These are phyloP conservation scores for Hydrophis major DNA, from an alignment of 2,797 vertebrate species.

Conservation along the genomic window DNA sequence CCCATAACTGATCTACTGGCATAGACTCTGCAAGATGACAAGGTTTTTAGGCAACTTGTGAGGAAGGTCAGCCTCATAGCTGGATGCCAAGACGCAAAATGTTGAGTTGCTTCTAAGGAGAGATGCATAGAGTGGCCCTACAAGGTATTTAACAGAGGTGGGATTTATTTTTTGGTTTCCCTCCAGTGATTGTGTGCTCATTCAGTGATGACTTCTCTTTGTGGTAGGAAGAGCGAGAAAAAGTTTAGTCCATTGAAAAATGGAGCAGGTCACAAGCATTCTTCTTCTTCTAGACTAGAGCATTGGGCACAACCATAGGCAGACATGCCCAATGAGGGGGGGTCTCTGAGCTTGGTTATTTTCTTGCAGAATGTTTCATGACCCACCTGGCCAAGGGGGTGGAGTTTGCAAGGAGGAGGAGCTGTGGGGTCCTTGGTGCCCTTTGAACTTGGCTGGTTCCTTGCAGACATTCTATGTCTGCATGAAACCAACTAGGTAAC, in stretches of 20 bases:
- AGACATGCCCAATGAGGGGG: slow-evolving; percentile 16
- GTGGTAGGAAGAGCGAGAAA: neutral
- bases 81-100: neutral
- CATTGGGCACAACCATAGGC: slow-evolving; percentile 45
- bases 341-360: too few species aligned
- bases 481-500: too few species aligned
- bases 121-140: neutral
- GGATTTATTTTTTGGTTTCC: neutral
- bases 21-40: neutral
- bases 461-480: too few species aligned
- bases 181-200: neutral
- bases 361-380: too few species aligned
- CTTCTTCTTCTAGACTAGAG: neutral
- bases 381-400: too few species aligned
- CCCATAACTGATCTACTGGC: neutral
- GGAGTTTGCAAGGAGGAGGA: too few species aligned
- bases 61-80: neutral
- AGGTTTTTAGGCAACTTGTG: neutral
- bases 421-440: too few species aligned
- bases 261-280: slow-evolving; percentile 8
- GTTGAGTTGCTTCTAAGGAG: neutral
- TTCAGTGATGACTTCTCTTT: neutral
- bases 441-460: too few species aligned
- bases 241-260: neutral
- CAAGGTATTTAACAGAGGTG: neutral